A percentile compares a stretch with the other conserved stretches of the same genome.
These are phyloP conservation scores for Lycaon pictus DNA, from an alignment of 2,113 vertebrate genomes.

Conservation along the genomic window DNA sequence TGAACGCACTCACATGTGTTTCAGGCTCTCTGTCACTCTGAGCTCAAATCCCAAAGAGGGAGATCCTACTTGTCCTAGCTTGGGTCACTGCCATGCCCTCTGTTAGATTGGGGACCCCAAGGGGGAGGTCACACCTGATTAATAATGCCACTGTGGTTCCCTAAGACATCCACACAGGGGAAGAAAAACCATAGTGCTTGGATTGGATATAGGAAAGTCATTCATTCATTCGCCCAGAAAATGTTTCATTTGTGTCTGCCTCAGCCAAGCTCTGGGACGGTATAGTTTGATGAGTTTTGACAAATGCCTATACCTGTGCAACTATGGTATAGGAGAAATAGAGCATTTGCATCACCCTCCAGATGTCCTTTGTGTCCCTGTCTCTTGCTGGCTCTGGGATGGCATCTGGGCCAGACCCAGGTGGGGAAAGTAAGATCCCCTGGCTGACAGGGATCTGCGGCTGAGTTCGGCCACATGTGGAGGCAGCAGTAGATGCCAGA, in stretches of 20 bases:
- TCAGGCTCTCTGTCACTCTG: background rate
- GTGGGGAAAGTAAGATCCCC: background rate
- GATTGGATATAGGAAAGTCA: background rate
- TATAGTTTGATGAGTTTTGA: background rate
- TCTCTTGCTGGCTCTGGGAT: background rate
- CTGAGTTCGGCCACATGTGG: background rate
- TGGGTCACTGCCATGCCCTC: background rate
- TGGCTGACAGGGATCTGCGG: fast-evolving
- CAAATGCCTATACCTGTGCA: background rate
- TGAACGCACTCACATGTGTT: too few relatives aligned
- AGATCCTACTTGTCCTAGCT: background rate
- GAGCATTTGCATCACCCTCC: background rate
- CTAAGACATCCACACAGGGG: fast-evolving
- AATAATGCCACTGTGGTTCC: background rate
- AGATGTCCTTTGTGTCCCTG: background rate
- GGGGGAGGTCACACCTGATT: background rate
- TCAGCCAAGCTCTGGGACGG: background rate
- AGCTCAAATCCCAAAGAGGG: background rate
- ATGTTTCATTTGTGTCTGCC: background rate
- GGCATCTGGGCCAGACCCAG: background rate
- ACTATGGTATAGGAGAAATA: background rate
- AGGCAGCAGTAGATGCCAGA: background rate
- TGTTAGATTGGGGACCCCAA: background rate
- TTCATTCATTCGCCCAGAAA: background rate
- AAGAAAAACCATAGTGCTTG: background rate